Percentiles rank a stretch among this genome's conserved stretches.
phyloP scores from a whole-genome alignment of 1,140 invertebrate genomes.

The Nephila pilipes region DNA sequence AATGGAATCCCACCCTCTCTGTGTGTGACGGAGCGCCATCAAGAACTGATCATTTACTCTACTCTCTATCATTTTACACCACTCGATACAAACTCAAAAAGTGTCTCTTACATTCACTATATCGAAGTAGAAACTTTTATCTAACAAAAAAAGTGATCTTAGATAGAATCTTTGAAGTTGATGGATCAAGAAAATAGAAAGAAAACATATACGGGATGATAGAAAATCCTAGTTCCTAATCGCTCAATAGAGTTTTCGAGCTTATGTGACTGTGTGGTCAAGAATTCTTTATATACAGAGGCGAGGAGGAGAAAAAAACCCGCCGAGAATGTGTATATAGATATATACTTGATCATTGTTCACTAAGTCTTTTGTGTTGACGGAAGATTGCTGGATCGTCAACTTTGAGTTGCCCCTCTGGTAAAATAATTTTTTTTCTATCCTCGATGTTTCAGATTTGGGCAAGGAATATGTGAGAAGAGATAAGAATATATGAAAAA shows the following conservation, averaged over 20 bases:
- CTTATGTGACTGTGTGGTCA: conserved; percentile 70
- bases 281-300: conserved; percentile 60
- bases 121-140: conserved; percentile 36
- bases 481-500: conserved; percentile 66
- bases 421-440: conserved; percentile 40
- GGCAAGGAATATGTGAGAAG: conserved; percentile 60
- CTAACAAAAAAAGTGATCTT: conserved; percentile 14
- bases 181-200: conserved; percentile 68
- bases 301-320: background rate
- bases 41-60: background rate
- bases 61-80: background rate
- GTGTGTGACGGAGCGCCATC: background rate
- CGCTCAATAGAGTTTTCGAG: conserved; percentile 72
- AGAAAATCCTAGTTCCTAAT: conserved; percentile 66
- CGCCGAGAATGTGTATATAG: conserved; percentile 49
- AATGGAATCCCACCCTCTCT: background rate
- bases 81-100: background rate
- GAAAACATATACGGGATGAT: conserved; percentile 59
- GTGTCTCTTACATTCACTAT: background rate
- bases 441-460: conserved; percentile 33
- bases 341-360: conserved; percentile 73
- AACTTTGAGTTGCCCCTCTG: conserved; percentile 52
- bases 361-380: conserved; percentile 67
- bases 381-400: conserved; percentile 44
- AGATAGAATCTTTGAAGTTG: conserved; percentile 69